Percentiles rank a stretch among this genome's conserved stretches.
Evolutionary conservation across 2,888 invertebrate genomes (phyloP).

Genomic region (Synanthedon formicaeformis): DNA sequence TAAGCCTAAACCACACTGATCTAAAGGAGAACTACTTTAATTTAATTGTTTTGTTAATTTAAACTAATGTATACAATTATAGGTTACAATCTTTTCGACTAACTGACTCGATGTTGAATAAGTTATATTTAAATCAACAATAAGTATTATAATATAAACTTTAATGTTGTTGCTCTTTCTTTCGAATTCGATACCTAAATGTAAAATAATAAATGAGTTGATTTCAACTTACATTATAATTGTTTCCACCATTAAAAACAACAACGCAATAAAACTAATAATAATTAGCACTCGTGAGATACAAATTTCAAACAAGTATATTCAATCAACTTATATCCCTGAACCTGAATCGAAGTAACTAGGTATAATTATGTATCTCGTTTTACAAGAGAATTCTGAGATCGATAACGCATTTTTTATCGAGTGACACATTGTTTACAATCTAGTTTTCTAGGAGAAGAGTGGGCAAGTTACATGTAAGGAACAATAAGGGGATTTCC

Average conservation of each 20-base stretch:
- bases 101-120: too few relatives aligned
- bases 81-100: too few relatives aligned
- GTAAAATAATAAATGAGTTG: too few relatives aligned
- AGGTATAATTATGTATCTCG: conserved; percentile 35
- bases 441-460: conserved; percentile 38
- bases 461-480: conserved; percentile 34
- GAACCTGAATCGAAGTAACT: conserved; percentile 20
- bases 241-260: not conserved
- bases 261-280: not conserved
- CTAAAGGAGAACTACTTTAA: too few relatives aligned
- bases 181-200: too few relatives aligned
- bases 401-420: conserved; percentile 39
- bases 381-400: conserved; percentile 45
- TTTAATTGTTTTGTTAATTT: too few relatives aligned
- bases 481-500: conserved; percentile 60
- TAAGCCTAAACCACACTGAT: too few relatives aligned
- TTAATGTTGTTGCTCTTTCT: too few relatives aligned
- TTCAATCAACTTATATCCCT: conserved; percentile 12
- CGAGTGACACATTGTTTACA: conserved; percentile 21
- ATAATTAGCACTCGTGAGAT: not conserved
- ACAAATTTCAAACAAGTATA: conserved; percentile 5
- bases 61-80: too few relatives aligned
- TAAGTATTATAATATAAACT: too few relatives aligned
- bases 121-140: too few relatives aligned
- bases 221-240: too few relatives aligned